Base-by-base conservation (phyloP, 2,888 invertebrate species). In the Cheilosia grossa region DNA sequence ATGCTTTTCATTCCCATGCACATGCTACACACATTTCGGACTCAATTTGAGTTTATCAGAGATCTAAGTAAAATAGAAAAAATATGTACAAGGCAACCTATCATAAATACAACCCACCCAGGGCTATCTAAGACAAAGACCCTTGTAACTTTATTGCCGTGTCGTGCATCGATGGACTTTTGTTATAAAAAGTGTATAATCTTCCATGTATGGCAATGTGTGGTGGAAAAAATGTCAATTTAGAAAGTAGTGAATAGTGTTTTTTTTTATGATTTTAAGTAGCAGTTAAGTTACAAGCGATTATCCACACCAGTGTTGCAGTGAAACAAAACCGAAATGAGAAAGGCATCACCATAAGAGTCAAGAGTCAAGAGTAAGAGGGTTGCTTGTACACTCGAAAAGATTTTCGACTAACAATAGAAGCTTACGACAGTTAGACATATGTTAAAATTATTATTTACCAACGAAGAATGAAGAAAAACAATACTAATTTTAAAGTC, bases 251-350 rank as follows among this genome's bases (percentile, higher is more conserved):
- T 54, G 13, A 42, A 24, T 61, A 74, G 37, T 53, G 44, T 30
- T 30, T 59, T 30, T 30, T 59, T 73, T 81, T 73, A 81, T 81
- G 70, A 75, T 58, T 70, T n/a, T n/a, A n/a, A 75, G 69, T 59
- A 82, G 70, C 81, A 64, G 58, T 77, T 66, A 64, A 64, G 77
- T 63, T 81, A 59, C 64, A 59, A 77, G 58, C 70, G 44, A 77
- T 81, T 70, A 81, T 69, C 69, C 63, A 81, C 75, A n/a, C n/a
- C n/a, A n/a, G n/a, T 33, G 54, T 17, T 17, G 13, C 33, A 37
- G 17, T 33, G 37, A 21, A 24, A 47, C 21, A 51, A 21, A 51
- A 30, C 17, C 51, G 7, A 30, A 27, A n/a, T 42, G 27, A 15
- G 61, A 24, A 51, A 51, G 21, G 24, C 49, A 51, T 15, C 24